Conservation (phyloP, 2,888 invertebrate genomes). For the Phytoseiulus persimilis region DNA sequence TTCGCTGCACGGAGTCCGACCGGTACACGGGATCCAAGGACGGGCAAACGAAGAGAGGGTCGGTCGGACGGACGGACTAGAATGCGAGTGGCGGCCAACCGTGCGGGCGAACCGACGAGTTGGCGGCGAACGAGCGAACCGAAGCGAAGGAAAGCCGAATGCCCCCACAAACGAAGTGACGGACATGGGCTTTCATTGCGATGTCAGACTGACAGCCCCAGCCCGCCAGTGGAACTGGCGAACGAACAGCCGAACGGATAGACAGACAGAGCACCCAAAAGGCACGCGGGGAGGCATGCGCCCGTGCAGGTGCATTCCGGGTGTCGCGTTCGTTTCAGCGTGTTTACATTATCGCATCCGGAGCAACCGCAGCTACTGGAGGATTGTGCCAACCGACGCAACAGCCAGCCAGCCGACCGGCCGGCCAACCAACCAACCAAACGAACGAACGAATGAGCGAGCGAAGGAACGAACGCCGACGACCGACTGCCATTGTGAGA, state of each 20-base stretch:
- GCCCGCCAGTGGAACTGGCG: background rate
- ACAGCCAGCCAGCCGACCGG: no score
- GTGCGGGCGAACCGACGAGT: background rate
- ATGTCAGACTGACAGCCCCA: background rate
- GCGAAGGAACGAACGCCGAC: background rate
- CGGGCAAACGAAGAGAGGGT: background rate
- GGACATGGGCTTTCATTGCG: background rate
- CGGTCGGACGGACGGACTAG: background rate
- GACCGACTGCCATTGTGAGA: background rate
- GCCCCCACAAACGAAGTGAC: background rate
- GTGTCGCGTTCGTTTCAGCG: background rate
- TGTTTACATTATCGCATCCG: background rate
- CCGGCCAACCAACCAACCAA: no score
- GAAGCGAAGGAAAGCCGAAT: background rate
- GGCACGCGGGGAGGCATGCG: background rate
- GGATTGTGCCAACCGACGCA: background rate
- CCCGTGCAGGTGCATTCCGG: background rate
- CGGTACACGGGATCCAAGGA: background rate
- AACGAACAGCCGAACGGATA: background rate
- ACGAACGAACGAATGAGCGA: background rate
- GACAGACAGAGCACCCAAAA: background rate
- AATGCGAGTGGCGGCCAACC: background rate
- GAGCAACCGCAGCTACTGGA: background rate
- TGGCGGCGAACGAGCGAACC: background rate
- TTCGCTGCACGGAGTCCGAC: background rate